Evolutionary conservation across 2,113 vertebrate genomes (phyloP), one percentile per base, ranked within the genome.

Genomic region (Channa argus): DNA sequence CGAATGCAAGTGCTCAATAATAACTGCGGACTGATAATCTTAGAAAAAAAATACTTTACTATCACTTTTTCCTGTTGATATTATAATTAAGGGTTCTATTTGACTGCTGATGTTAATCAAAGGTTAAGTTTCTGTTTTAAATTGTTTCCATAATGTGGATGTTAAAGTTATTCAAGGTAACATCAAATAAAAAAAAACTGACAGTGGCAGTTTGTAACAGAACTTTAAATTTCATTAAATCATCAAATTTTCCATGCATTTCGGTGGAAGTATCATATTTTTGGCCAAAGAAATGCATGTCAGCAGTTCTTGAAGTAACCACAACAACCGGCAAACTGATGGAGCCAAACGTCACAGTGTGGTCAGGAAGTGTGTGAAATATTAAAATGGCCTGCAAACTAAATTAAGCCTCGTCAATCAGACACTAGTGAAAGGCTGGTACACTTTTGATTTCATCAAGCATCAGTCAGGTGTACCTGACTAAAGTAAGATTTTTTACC

Each of bases 291-390:
- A 50, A 62, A n/a, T 56, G 8, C 41, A 11, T 62, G 62, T 65
- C 12, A 61, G 5, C 41, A 49, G 51, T 12, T 66, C 15, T 61
- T 63, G 69, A 44, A 56, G 58, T 11, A 50, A 70, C 50, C 41
- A 60, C 4, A 3, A 84, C n/a, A 37, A 44, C 56, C 82, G 46
- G 53, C 15, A 44, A 24, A 52, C 11, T 0, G 39, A 62, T 3
- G 3, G 44, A 55, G 66, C 49, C 79, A 84, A 62, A 79, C 63
- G 79, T 71, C 58, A 65, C 46, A 34, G 36, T 63, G 68, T 9
- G 72, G 79, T 79, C 53, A 70, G 44, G 8, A 65, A 69, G 60
- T 74, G 36, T 61, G 7, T 83, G 77, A 90, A 83, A 59, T 8
- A 24, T 24, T 24, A 24, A 24, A 24, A 24, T 24, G 24, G 24